phyloP scores from a whole-genome alignment of 2,113 vertebrate genomes.

The Microtus pennsylvanicus region DNA sequence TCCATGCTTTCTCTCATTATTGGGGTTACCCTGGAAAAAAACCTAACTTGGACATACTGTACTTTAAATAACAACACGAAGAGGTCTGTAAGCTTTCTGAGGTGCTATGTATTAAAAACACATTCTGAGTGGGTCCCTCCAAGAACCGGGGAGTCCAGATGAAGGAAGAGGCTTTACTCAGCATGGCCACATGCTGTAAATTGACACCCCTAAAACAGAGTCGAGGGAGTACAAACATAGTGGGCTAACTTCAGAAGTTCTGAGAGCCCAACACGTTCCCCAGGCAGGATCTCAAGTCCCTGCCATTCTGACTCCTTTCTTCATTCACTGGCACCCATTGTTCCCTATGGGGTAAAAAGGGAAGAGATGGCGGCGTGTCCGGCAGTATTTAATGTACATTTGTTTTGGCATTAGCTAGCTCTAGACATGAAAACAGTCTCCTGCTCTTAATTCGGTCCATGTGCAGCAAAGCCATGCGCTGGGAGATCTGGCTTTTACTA shows the following conservation, averaged over 20 bases:
- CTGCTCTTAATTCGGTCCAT: slow-evolving; percentile 80
- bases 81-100: neutral
- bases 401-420: slow-evolving; percentile 75
- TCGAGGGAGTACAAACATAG: neutral
- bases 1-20: neutral
- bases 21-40: neutral
- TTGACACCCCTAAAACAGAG: neutral
- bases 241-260: neutral
- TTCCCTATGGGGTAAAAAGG: neutral
- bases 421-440: slow-evolving; percentile 73
- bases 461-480: slow-evolving; percentile 39
- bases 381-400: slow-evolving; percentile 56
- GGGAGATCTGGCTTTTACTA: slow-evolving; percentile 67
- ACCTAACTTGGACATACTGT: neutral
- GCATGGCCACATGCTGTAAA: neutral
- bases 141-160: neutral
- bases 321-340: neutral
- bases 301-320: neutral
- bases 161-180: neutral
- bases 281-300: neutral
- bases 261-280: neutral
- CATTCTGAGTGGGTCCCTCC: neutral
- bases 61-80: neutral
- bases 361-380: slow-evolving; percentile 40
- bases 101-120: slow-evolving; percentile 37